phyloP scores from a whole-genome alignment of 1,140 invertebrate species.

The Teleopsis dalmanni region DNA sequence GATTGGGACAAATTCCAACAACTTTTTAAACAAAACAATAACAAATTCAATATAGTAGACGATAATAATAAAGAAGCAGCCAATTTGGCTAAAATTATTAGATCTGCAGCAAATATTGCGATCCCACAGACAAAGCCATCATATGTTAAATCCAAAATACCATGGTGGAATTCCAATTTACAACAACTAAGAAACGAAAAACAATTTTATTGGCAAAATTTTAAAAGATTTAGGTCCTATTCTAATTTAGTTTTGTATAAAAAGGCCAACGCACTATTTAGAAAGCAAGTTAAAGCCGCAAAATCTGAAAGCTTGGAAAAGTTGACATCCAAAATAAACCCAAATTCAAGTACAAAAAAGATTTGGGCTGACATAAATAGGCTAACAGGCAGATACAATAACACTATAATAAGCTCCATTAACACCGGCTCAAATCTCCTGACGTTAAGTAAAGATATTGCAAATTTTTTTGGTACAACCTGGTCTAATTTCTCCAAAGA shows the following conservation, averaged over 20 bases:
- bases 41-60: background rate
- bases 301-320: slow-evolving; percentile 8
- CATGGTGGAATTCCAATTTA: background rate
- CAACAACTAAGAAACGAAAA: background rate
- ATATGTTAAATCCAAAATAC: background rate
- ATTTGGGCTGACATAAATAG: slow-evolving; percentile 11
- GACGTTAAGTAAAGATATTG: too few relatives aligned
- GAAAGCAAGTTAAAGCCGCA: slow-evolving; percentile 2
- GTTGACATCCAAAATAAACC: slow-evolving; percentile 11
- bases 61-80: background rate
- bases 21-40: background rate
- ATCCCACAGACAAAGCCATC: slow-evolving; percentile 4
- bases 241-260: slow-evolving; percentile 10
- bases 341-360: slow-evolving; percentile 10
- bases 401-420: too few relatives aligned
- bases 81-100: background rate
- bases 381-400: slow-evolving; percentile 9
- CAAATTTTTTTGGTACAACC: too few relatives aligned
- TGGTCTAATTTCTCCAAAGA: too few relatives aligned
- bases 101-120: background rate
- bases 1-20: slow-evolving; percentile 2
- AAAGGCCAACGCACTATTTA: slow-evolving; percentile 13
- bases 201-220: background rate
- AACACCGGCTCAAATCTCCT: too few relatives aligned
- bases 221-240: background rate